Evolutionary conservation across 2,113 vertebrate genomes (phyloP).

Genomic region (Syngnathus floridae): DNA sequence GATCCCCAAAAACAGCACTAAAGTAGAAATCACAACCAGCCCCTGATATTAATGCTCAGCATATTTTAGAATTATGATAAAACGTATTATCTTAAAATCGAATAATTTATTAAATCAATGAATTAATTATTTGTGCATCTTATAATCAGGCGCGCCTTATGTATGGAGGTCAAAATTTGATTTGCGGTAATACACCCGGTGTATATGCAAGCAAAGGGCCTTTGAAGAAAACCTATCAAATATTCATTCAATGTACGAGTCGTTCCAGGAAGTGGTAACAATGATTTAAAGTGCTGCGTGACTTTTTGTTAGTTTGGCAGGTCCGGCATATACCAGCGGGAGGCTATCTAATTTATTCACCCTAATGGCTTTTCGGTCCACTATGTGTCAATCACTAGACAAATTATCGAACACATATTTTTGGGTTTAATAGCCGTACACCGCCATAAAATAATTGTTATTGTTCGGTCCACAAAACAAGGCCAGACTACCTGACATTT

Average conservation of each 20-base stretch:
- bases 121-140: too few species aligned
- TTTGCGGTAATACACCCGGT: too few species aligned
- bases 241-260: slow-evolving; percentile 35
- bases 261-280: slow-evolving; percentile 36
- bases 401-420: background rate
- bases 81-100: too few species aligned
- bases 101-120: too few species aligned
- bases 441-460: background rate
- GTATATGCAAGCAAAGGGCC: too few species aligned
- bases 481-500: background rate
- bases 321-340: slow-evolving; percentile 41
- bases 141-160: too few species aligned
- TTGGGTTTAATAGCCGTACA: background rate
- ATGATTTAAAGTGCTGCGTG: slow-evolving; percentile 51
- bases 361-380: slow-evolving; percentile 52
- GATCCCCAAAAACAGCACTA: too few species aligned
- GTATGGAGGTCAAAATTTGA: too few species aligned
- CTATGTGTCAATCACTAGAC: too few species aligned
- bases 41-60: too few species aligned
- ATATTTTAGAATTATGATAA: too few species aligned
- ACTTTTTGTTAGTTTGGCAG: background rate
- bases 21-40: too few species aligned
- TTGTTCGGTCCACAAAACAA: background rate
- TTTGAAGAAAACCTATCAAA: slow-evolving; percentile 26
- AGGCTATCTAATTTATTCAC: slow-evolving; percentile 51